Percentiles rank a stretch among this genome's conserved stretches.
Evolutionary conservation across 2,797 vertebrate genomes (phyloP).

Genomic region (Tangara arthus): DNA sequence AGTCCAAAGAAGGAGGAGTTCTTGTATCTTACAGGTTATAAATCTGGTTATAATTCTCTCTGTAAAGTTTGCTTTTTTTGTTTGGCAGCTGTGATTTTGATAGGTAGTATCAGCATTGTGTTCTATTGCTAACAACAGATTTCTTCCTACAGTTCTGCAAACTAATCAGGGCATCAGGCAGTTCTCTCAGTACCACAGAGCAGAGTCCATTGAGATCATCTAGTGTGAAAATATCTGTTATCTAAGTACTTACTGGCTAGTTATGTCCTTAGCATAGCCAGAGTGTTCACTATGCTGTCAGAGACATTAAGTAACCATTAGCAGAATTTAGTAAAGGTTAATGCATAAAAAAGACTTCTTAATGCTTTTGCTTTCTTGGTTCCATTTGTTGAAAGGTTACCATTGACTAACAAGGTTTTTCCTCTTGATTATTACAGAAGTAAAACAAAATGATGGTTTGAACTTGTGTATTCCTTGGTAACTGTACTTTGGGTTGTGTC

Average conservation of each 20-base stretch:
- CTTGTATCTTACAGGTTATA: not conserved
- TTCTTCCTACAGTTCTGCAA: not conserved
- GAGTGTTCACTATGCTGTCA: fast-evolving
- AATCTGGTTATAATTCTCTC: not conserved
- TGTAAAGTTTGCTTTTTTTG: not conserved
- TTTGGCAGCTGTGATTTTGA: not conserved
- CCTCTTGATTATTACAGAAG: not conserved
- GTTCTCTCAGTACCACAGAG: not conserved
- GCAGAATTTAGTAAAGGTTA: not conserved
- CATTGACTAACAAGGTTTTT: not conserved
- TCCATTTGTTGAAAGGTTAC: not conserved
- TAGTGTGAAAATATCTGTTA: not conserved
- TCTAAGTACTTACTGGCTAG: not conserved
- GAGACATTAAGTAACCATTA: not conserved
- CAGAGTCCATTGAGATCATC: not conserved
- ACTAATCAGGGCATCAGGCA: not conserved
- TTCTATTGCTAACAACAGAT: not conserved
- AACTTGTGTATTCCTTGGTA: not conserved
- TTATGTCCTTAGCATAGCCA: not conserved
- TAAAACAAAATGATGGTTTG: not conserved
- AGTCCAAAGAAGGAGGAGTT: not conserved
- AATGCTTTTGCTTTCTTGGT: not conserved
- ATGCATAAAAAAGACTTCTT: not conserved
- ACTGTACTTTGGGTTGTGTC: not conserved
- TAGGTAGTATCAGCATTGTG: not conserved